phyloP scores from a whole-genome alignment of 1,140 invertebrate genomes.

The Drosophila takahashii region DNA sequence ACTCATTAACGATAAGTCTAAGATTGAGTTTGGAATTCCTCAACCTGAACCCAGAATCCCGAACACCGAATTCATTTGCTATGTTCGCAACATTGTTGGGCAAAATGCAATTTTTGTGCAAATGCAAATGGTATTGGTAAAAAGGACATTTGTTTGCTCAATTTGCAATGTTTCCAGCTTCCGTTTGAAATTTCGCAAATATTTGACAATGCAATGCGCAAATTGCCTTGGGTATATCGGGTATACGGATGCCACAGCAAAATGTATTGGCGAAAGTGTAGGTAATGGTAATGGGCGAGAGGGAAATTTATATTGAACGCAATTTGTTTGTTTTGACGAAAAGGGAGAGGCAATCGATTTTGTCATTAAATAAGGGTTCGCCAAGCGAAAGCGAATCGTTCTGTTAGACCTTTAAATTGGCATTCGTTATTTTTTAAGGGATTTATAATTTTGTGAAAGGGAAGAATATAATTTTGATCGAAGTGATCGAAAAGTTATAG shows the following conservation, averaged over 20 bases:
- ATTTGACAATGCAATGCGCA: slow-evolving; percentile 60
- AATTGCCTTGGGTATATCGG: slow-evolving; percentile 38
- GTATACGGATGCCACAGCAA: slow-evolving; percentile 15
- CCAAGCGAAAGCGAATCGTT: neutral
- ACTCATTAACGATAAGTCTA: slow-evolving; percentile 58
- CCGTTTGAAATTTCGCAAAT: slow-evolving; percentile 47
- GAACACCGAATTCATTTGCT: neutral
- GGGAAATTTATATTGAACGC: slow-evolving; percentile 38
- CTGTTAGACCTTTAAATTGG: slow-evolving; percentile 1
- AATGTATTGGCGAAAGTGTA: slow-evolving; percentile 28
- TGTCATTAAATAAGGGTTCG: slow-evolving; percentile 7
- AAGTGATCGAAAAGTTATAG: no score
- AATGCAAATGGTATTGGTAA: slow-evolving; percentile 6
- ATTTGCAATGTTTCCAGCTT: slow-evolving; percentile 34
- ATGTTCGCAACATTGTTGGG: slow-evolving; percentile 1
- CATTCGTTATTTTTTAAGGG: neutral
- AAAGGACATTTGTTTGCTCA: slow-evolving; percentile 50
- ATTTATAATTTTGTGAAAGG: neutral
- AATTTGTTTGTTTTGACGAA: slow-evolving; percentile 37
- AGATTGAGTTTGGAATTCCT: neutral
- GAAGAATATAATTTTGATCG: no score
- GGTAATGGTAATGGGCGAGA: slow-evolving; percentile 7
- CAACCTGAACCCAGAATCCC: neutral
- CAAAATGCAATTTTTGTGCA: slow-evolving; percentile 16
- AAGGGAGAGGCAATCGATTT: slow-evolving; percentile 25